phyloP scores from a whole-genome alignment of 2,888 invertebrate genomes.

The Callyntrura sp. region DNA sequence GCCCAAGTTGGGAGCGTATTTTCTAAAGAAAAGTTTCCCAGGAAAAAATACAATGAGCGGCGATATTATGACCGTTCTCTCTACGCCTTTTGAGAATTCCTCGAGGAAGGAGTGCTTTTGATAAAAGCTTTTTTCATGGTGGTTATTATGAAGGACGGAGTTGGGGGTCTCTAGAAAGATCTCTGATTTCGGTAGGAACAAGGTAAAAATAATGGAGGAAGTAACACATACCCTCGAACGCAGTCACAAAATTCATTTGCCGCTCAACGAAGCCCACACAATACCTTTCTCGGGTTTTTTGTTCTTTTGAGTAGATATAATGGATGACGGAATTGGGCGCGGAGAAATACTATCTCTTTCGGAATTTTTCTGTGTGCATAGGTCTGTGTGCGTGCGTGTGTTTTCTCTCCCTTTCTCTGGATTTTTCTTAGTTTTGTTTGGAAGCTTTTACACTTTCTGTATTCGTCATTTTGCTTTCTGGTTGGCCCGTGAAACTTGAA shows the following conservation, averaged over 20 bases:
- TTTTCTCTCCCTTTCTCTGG: neutral
- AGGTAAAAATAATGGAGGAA: slow-evolving; percentile 16
- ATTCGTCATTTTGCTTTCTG: neutral
- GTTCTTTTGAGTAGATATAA: slow-evolving; percentile 31
- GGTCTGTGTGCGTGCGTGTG: too few species aligned
- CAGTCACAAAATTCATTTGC: too few species aligned
- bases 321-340: slow-evolving; percentile 20
- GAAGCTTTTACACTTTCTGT: neutral
- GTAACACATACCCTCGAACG: too few species aligned
- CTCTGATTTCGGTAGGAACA: slow-evolving; percentile 43
- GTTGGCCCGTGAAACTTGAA: slow-evolving; percentile 39
- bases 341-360: slow-evolving; percentile 53
- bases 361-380: slow-evolving; percentile 47
- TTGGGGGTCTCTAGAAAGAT: neutral
- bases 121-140: too few species aligned
- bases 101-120: too few species aligned
- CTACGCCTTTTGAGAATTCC: too few species aligned
- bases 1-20: too few species aligned
- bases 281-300: neutral
- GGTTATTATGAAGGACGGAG: too few species aligned
- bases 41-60: too few species aligned
- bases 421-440: slow-evolving; percentile 1
- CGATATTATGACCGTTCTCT: too few species aligned
- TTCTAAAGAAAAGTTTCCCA: too few species aligned
- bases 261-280: neutral